Evolutionary conservation across 1,140 invertebrate genomes (phyloP), one percentile per base, ranked within the genome.

Genomic region (Colletes gigas): DNA sequence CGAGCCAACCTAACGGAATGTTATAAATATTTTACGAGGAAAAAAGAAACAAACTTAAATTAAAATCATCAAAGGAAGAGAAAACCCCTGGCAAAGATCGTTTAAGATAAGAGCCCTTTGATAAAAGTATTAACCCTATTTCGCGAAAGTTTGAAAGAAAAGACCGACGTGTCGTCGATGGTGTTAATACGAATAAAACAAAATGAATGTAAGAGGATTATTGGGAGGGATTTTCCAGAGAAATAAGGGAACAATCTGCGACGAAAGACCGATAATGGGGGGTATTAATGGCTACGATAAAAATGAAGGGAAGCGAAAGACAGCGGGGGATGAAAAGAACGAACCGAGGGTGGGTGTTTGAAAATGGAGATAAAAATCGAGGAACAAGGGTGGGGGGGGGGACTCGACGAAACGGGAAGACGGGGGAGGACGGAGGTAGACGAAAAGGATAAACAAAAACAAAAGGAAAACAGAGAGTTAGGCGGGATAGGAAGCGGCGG

Each of bases 291-390:
- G 19, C 12, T 8, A n/a, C 8, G 21, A 4, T 15, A 17, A 47
- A 63, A 62, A 70, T n/a, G 8, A 69, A 62, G 10, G 47, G 14
- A 47, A 62, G 39, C 5, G 44, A 15, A 4, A 19, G 15, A 10
- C 3, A 4, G 7, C 0, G 8, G 10, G 3, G 4, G 1, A 17
- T 14, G n/a, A 44, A 62, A 44, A 4, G 19, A 39, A 65, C 50
- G 52, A 62, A 74, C 21, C 10, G 66, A 21, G 15, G 17, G 12
- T 17, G 69, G 19, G 47, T 52, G n/a, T 50, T 78, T 52, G n/a
- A 15, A 60, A 47, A 44, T 44, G 9, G 44, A 15, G 17, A 30
- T 12, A 55, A 8, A 55, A 52, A 21, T 21, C 9, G n/a, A 3
- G 19, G 12, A 30, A 73, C 21, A 39, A 55, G 12, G 47, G 30